Conservation (phyloP, 2,888 invertebrate species). For the Apoda limacodes region DNA sequence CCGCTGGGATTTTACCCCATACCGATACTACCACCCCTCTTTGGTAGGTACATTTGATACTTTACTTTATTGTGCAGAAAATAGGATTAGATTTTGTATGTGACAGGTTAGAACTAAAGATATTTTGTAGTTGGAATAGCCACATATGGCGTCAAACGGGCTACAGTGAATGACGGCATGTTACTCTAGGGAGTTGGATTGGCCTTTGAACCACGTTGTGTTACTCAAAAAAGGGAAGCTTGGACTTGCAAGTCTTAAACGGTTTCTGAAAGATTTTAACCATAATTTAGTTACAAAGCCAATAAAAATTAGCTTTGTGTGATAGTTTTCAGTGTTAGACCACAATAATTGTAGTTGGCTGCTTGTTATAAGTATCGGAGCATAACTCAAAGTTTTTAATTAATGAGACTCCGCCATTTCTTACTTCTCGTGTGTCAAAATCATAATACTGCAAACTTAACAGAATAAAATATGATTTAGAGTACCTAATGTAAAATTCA, state of each 20-base stretch:
- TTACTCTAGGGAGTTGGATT: slow-evolving; percentile 59
- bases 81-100: slow-evolving; percentile 35
- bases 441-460: too few relatives aligned
- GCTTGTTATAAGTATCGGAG: too few relatives aligned
- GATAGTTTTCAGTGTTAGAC: too few relatives aligned
- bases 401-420: too few relatives aligned
- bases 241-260: slow-evolving; percentile 39
- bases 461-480: too few relatives aligned
- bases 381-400: too few relatives aligned
- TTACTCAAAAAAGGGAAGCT: slow-evolving; percentile 32
- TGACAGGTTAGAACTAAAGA: slow-evolving; percentile 26
- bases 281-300: slow-evolving; percentile 10
- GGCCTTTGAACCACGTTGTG: slow-evolving; percentile 51
- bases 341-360: too few relatives aligned
- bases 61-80: slow-evolving; percentile 31
- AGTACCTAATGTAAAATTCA: too few relatives aligned
- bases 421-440: too few relatives aligned
- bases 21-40: slow-evolving; percentile 39
- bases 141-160: slow-evolving; percentile 67
- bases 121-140: slow-evolving; percentile 31
- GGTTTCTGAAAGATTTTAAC: slow-evolving; percentile 15
- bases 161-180: slow-evolving; percentile 60
- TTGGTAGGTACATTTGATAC: slow-evolving; percentile 24
- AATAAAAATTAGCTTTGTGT: too few relatives aligned
- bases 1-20: slow-evolving; percentile 65